Evolutionary conservation across 2,113 vertebrate species (phyloP), one percentile per base, ranked within the genome.

Genomic region (Nyctereutes procyonoides): DNA sequence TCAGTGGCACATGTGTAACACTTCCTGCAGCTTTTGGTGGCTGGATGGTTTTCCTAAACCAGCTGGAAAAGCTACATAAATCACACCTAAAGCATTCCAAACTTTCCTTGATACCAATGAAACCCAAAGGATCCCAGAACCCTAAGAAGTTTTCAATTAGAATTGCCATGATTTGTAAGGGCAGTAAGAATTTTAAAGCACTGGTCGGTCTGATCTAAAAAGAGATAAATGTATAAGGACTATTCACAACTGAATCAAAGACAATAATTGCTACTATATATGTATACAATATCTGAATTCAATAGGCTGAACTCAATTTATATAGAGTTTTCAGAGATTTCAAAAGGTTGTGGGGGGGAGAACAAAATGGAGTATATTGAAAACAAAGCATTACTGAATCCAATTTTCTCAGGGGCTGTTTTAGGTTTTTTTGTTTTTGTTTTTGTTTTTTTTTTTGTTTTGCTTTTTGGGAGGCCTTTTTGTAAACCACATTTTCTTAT

Each of bases 121-220:
- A 97, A 73, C n/a, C 62, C 65, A 77, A 65, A 22, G 65, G 15
- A 95, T 43, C 43, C 43, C 43, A 43, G 43, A 97, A 73, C n/a
- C 62, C 65, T 73, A 65, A 22, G 65, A 10, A 95, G 26, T 28
- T 19, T 83, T 88, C 51, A 65, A 10, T 56, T 43, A 77, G 74
- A 71, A 10, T 11, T 84, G 10, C 17, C 55, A 63, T 80, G 28
- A 89, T 93, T 90, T 67, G 5, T 67, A 92, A 93, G 22, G 17
- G 26, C 83, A 86, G 35, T 69, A 73, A 62, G 38, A 90, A 67
- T 43, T 51, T 88, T 86, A 92, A 96, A 51, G 35, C 71, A 62
- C 16, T 62, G 32, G 9, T 60, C 19, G 10, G 26, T 22, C 93
- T 93, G n/a, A 89, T 51, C 38, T 88, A 58, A 85, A 95, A 92